Base-by-base conservation (phyloP, 2,888 invertebrate genomes). In the Ceratothoa steindachneri region DNA sequence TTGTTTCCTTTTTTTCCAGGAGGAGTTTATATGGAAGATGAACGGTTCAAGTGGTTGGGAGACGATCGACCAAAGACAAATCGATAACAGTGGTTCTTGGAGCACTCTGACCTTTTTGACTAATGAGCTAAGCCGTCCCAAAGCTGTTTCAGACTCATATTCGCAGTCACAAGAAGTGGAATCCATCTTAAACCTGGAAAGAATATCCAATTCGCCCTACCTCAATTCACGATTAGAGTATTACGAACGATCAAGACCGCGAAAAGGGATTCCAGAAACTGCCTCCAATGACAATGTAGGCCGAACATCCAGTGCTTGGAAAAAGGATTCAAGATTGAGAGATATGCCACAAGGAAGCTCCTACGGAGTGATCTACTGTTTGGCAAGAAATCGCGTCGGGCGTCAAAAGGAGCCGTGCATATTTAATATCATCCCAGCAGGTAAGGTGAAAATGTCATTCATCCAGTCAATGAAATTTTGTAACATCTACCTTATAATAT, bases 401-500 rank as follows among this genome's bases (percentile, higher is more conserved):
- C 72, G 65, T 28, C 77, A 77, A 66, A 72, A 28, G 55, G 41
- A 67, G 9, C 77, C 77, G 0, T 77, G 77, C 28, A 64, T 75
- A 52, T 77, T 73, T 60, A 27, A 73, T 67, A 74, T 77, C 51
- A 77, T 31, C 9, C 77, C 77, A n/a, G 77, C 77, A 73, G 77
- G 77, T 77, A 27, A 71, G 72, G 9, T n/a, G 0, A 15, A 5
- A 41, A 41, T 41, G 15, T 41, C 15, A 9, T 41, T 41, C 41
- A 9, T 15, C 15, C 15, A 9, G n/a, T n/a, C n/a, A n/a, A 9
- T 15, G 5, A 15, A 41, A 5, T 41, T 41, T 41, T 15, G 15
- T 41, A 41, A 41, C 7, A 5, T 41, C 15, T 41, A 41, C 5
- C 5, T 9, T 41, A 41, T 41, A 5, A 41, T 9, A 15, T 15